phyloP scores from a whole-genome alignment of 2,888 invertebrate species.

The Polydrusus cervinus region DNA sequence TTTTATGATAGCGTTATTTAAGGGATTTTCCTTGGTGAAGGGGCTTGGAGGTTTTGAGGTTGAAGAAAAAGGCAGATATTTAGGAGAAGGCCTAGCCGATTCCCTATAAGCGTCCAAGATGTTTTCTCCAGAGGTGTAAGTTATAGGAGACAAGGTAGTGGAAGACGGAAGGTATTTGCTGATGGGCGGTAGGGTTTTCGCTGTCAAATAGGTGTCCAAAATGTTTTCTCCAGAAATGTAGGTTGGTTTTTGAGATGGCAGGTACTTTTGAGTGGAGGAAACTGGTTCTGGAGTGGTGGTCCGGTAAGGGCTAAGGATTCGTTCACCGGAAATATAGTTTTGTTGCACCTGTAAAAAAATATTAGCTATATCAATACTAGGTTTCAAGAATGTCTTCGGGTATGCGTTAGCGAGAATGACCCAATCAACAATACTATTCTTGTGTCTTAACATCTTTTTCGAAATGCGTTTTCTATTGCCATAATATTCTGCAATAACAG shows the following conservation, averaged over 20 bases:
- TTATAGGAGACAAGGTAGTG: constrained; percentile 16
- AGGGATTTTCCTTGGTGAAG: constrained; percentile 33
- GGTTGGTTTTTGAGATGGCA: constrained; percentile 33
- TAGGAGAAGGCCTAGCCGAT: constrained; percentile 34
- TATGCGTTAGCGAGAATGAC: too few species aligned
- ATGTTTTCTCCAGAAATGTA: constrained; percentile 49
- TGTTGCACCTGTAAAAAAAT: constrained; percentile 22
- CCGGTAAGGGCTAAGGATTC: constrained; percentile 36
- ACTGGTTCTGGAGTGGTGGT: constrained; percentile 29
- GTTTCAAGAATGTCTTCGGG: too few species aligned
- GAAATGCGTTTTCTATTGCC: too few species aligned
- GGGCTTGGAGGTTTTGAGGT: background rate
- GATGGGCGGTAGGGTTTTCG: constrained; percentile 28
- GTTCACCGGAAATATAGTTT: constrained; percentile 48
- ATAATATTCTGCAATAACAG: too few species aligned
- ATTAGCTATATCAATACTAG: background rate
- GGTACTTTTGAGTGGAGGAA: constrained; percentile 40
- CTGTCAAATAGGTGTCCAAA: constrained; percentile 38
- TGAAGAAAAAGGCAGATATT: constrained; percentile 42
- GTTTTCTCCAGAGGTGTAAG: constrained; percentile 43
- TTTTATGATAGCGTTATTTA: constrained; percentile 42
- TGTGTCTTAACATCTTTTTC: too few species aligned
- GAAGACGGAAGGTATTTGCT: constrained; percentile 47
- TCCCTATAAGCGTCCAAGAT: constrained; percentile 34
- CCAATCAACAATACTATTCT: too few species aligned